Evolutionary conservation across 2,113 vertebrate species (phyloP).

Genomic region (Hypomesus transpacificus): DNA sequence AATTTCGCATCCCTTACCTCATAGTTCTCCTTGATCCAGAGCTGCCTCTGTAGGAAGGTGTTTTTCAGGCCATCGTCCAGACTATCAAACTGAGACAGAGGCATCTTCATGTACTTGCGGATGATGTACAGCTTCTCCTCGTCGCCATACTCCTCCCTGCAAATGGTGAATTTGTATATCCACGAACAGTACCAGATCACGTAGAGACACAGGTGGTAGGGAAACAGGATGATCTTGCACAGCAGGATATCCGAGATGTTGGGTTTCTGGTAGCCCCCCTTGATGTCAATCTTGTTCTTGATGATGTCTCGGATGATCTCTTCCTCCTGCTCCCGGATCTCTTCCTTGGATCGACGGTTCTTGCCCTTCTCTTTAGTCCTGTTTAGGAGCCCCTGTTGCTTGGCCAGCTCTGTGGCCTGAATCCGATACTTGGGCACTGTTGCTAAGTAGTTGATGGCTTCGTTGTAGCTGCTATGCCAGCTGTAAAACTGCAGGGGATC

Average conservation of each 20-base stretch:
- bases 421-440: slow-evolving; percentile 95
- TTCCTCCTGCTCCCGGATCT: slow-evolving; percentile 93
- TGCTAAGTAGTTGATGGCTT: slow-evolving; percentile 91
- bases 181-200: slow-evolving; percentile 83
- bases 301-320: slow-evolving; percentile 95
- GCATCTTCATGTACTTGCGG: slow-evolving; percentile 92
- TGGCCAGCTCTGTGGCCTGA: slow-evolving; percentile 91
- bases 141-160: slow-evolving; percentile 86
- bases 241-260: slow-evolving; percentile 89
- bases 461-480: slow-evolving; percentile 97
- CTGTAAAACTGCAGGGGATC: slow-evolving; percentile 84
- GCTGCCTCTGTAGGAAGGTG: slow-evolving; percentile 79
- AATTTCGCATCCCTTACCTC: slow-evolving; percentile 69
- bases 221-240: slow-evolving; percentile 85
- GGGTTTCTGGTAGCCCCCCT: slow-evolving; percentile 96
- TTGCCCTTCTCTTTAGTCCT: slow-evolving; percentile 90
- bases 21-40: slow-evolving; percentile 92
- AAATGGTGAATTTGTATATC: slow-evolving; percentile 89
- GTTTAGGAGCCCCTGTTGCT: slow-evolving; percentile 90
- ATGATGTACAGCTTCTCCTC: slow-evolving; percentile 92
- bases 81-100: slow-evolving; percentile 91
- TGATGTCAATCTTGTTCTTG: slow-evolving; percentile 97
- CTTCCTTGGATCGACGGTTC: slow-evolving; percentile 89
- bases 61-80: slow-evolving; percentile 82
- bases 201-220: slow-evolving; percentile 81